phyloP scores from a whole-genome alignment of 2,113 vertebrate genomes.

The Leucosticte australis region DNA sequence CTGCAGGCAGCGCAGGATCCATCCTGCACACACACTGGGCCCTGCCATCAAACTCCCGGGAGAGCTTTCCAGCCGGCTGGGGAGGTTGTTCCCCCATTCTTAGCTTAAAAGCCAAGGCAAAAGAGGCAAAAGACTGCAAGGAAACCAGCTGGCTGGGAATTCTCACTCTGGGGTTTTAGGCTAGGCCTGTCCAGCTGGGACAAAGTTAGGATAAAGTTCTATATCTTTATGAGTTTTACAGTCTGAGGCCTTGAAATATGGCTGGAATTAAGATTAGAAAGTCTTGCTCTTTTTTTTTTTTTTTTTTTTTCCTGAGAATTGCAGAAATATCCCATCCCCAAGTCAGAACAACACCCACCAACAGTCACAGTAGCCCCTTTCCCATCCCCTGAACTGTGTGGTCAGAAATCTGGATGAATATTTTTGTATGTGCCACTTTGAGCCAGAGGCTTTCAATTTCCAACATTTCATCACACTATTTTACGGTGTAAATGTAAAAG shows the following conservation, averaged over 20 bases:
- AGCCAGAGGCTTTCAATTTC: background rate
- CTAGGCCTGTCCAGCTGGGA: background rate
- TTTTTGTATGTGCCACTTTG: background rate
- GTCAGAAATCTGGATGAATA: background rate
- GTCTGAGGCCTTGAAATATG: background rate
- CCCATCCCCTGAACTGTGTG: background rate
- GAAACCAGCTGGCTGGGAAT: background rate
- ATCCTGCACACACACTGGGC: background rate
- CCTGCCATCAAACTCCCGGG: background rate
- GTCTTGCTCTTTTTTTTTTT: background rate
- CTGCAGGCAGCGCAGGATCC: background rate
- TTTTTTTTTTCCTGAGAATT: background rate
- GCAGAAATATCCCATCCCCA: background rate
- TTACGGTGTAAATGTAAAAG: background rate
- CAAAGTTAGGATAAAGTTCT: background rate
- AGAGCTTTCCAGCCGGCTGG: background rate
- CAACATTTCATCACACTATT: background rate
- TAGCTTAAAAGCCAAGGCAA: background rate
- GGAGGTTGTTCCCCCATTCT: background rate
- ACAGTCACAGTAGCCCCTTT: background rate
- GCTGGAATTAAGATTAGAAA: background rate
- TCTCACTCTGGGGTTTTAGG: background rate
- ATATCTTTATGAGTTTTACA: background rate
- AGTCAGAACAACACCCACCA: background rate
- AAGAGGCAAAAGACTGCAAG: background rate